Evolutionary conservation across 2,113 vertebrate genomes (phyloP), one percentile per base, ranked within the genome.

Genomic region (Nibea albiflora): DNA sequence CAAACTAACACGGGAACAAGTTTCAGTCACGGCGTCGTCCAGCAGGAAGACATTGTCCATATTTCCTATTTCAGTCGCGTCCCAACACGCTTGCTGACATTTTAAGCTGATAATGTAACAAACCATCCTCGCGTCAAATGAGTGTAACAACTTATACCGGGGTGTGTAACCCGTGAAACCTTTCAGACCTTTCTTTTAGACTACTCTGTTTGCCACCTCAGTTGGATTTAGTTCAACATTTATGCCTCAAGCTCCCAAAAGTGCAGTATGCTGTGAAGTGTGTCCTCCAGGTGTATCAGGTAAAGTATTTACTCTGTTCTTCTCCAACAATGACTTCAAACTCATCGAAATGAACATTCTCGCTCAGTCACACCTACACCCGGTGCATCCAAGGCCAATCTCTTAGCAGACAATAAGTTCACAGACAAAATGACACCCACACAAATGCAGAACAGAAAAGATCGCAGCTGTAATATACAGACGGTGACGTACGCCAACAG

Each of bases 321-420:
- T 1, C 56, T 46, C 47, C 4, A 49, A n/a, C n/a, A 56, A 20
- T 22, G 3, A 5, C 5, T 9, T 39, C 35, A 39, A 24, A 42
- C 17, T 14, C 16, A 53, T 3, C 15, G 5, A 17, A 28, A 52
- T 19, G 3, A 44, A 56, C 0, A 22, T 5, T 53, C 31, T n/a
- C 22, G 3, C n/a, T 35, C 20, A 57, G 52, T 69, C 72, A 78
- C 50, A 80, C 68, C 44, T 44, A 42, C 78, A 67, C 26, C 7
- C 11, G 5, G 47, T 0, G 14, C 15, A 19, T 44, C 62, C 9
- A 24, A 49, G 26, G 8, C 26, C 46, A 9, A 28, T 12, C 46
- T 69, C 39, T 15, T 19, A 7, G 12, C 44, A 56, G 67, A 65
- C 72, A 79, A 24, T 28, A 53, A 15, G 20, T 28, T 63, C 67